Conservation (phyloP, 2,888 invertebrate species). For the Mamestra brassicae region DNA sequence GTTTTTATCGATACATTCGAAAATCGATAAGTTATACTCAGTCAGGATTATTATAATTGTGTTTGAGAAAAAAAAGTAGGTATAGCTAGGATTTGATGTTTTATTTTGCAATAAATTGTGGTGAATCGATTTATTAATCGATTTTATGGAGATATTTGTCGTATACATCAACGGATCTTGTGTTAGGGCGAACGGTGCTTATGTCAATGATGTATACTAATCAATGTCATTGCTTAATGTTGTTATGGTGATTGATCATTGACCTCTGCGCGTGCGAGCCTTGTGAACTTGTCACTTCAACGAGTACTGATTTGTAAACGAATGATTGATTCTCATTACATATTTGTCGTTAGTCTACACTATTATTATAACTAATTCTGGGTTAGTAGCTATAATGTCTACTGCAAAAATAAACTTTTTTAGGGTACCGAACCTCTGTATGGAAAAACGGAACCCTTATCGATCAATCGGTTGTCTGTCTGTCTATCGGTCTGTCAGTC, state of each 20-base stretch:
- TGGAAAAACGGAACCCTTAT: no score
- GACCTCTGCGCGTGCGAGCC: constrained; percentile 27
- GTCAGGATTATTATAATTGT: constrained; percentile 44
- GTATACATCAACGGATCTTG: constrained; percentile 22
- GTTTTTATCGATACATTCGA: constrained; percentile 49
- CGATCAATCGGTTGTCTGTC: no score
- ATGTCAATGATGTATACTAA: background rate
- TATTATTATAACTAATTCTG: no score
- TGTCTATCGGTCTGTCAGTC: no score
- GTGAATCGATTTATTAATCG: constrained; percentile 37
- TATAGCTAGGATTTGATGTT: constrained; percentile 21
- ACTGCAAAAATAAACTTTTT: no score
- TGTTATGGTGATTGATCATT: constrained; percentile 38
- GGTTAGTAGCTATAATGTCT: no score
- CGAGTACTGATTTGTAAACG: constrained; percentile 15
- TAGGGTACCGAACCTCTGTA: no score
- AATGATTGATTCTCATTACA: background rate
- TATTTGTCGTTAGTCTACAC: no score
- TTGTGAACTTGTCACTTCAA: background rate
- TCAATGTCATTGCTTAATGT: background rate
- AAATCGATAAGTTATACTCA: constrained; percentile 57
- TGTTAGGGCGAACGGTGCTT: constrained; percentile 12
- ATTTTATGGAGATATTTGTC: constrained; percentile 47
- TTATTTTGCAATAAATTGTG: constrained; percentile 48
- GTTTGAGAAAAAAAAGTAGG: constrained; percentile 12